These are phyloP conservation scores for Dasysyrphus tricinctus DNA, from an alignment of 2,888 invertebrate genomes.

Conservation along the genomic window DNA sequence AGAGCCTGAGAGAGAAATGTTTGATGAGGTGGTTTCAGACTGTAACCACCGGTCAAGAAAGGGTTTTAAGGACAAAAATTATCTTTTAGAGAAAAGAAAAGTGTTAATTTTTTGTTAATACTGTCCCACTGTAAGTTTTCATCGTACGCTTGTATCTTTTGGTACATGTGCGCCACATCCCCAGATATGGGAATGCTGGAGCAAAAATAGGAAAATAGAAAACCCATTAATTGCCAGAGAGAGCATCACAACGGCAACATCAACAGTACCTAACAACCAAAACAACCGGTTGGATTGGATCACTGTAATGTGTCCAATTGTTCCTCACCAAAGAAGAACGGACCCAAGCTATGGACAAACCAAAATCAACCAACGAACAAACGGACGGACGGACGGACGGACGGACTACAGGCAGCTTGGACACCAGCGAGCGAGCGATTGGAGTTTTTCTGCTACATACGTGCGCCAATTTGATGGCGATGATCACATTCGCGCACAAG, in stretches of 20 bases:
- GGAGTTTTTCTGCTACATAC: constrained; percentile 41
- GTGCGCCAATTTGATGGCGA: constrained; percentile 73
- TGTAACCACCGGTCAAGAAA: no score
- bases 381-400: constrained; percentile 25
- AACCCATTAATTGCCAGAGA: constrained; percentile 73
- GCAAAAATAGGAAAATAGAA: constrained; percentile 72
- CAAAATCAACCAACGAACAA: not conserved
- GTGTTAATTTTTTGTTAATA: not conserved
- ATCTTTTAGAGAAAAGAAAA: not conserved
- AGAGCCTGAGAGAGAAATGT: no score
- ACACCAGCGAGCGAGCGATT: constrained; percentile 19
- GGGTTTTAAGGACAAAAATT: not conserved
- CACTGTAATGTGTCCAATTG: constrained; percentile 70
- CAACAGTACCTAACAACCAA: constrained; percentile 68
- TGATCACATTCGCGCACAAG: constrained; percentile 75
- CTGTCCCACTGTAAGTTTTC: constrained; percentile 13
- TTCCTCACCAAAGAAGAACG: constrained; percentile 59
- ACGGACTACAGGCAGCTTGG: constrained; percentile 39
- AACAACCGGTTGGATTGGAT: constrained; percentile 75
- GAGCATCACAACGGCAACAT: constrained; percentile 65
- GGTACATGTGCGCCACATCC: constrained; percentile 63
- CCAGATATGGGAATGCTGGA: constrained; percentile 68
- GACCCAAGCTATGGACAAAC: constrained; percentile 46
- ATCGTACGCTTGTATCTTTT: constrained; percentile 50
- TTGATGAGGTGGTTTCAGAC: no score